These are phyloP conservation scores for Erebia epiphron DNA, from an alignment of 2,888 invertebrate species.

Conservation along the genomic window DNA sequence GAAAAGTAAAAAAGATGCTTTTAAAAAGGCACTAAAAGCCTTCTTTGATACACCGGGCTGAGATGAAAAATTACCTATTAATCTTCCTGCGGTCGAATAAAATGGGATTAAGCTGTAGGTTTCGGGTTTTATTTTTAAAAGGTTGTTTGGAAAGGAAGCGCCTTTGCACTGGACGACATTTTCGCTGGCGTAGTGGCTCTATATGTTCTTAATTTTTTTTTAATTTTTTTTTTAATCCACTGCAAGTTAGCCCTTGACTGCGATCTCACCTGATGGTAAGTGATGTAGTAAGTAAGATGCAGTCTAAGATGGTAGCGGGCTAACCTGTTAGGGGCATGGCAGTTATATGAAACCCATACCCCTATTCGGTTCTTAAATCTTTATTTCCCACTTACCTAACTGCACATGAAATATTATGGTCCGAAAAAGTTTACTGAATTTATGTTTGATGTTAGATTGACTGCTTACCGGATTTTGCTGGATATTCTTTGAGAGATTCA, in stretches of 20 bases:
- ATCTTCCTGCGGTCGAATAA: conserved; percentile 30
- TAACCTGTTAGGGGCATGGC: too few relatives aligned
- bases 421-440: not conserved
- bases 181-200: not conserved
- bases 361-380: too few relatives aligned
- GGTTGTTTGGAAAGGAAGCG: not conserved
- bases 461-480: not conserved
- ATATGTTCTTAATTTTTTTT: too few relatives aligned
- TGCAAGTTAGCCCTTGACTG: too few relatives aligned
- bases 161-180: not conserved
- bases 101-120: conserved; percentile 24
- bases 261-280: too few relatives aligned
- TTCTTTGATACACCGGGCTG: conserved; percentile 33
- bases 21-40: conserved; percentile 35
- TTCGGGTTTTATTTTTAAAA: conserved; percentile 1
- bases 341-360: too few relatives aligned
- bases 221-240: too few relatives aligned
- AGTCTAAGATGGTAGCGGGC: too few relatives aligned
- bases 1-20: conserved; percentile 27
- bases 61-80: conserved; percentile 34
- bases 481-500: too few relatives aligned
- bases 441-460: not conserved
- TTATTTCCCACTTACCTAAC: too few relatives aligned
- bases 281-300: too few relatives aligned
- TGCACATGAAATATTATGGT: too few relatives aligned